Evolutionary conservation across 1,140 invertebrate genomes (phyloP).

Genomic region (Physella acuta): DNA sequence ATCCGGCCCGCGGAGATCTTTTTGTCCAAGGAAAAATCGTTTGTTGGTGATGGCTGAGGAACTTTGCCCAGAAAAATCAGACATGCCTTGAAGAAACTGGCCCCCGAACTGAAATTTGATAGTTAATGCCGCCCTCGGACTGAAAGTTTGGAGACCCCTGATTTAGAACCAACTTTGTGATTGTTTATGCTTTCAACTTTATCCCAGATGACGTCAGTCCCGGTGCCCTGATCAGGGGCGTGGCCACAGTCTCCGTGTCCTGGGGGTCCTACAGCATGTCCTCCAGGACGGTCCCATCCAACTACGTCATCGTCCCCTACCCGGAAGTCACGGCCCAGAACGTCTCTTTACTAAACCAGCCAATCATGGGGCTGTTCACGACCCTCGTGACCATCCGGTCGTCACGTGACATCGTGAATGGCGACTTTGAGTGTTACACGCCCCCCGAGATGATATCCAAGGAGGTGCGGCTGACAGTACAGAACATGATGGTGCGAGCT

Average conservation of each 20-base stretch:
- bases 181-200: not conserved
- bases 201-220: conserved; percentile 1
- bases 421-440: not conserved
- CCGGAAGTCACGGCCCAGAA: not conserved
- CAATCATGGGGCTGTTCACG: conserved; percentile 16
- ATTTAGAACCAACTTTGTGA: no score
- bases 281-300: not conserved
- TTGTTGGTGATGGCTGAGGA: no score
- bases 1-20: no score
- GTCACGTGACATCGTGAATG: not conserved
- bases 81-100: no score
- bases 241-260: not conserved
- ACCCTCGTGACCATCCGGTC: not conserved
- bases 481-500: conserved; percentile 7
- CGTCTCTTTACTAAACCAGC: conserved; percentile 1
- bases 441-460: not conserved
- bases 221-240: conserved; percentile 2
- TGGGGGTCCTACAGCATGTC: not conserved
- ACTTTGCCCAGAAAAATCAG: no score
- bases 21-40: no score
- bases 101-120: no score
- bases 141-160: no score
- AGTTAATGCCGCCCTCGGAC: no score
- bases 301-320: not conserved
- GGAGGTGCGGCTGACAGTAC: conserved; percentile 12